phyloP scores from a whole-genome alignment of 1,140 invertebrate species.

The Frieseomelitta varia region DNA sequence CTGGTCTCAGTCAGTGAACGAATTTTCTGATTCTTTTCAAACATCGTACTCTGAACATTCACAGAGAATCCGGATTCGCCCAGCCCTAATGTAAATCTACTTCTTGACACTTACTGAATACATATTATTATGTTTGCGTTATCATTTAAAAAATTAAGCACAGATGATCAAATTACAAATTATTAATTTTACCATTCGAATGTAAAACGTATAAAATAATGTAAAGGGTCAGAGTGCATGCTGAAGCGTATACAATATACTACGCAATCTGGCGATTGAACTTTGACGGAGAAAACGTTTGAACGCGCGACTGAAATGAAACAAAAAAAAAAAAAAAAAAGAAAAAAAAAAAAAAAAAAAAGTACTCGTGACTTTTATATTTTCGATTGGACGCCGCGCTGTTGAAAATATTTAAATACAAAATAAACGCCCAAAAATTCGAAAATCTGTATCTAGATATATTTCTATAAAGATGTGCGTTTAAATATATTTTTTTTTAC shows the following conservation, averaged over 20 bases:
- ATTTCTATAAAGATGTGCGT: not conserved
- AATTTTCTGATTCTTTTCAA: too few species aligned
- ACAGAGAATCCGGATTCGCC: conserved; percentile 21
- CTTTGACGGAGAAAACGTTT: not conserved
- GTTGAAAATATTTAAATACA: not conserved
- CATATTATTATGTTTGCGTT: not conserved
- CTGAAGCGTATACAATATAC: conserved; percentile 19
- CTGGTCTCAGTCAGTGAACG: too few species aligned
- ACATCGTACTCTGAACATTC: not conserved
- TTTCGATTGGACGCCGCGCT: not conserved
- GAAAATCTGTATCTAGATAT: not conserved
- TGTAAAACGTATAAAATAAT: not conserved
- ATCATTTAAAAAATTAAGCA: conserved; percentile 19
- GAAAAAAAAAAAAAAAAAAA: not conserved
- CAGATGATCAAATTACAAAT: not conserved
- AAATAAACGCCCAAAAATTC: not conserved
- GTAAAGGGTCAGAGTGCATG: not conserved
- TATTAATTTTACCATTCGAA: not conserved
- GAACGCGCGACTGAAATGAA: not conserved
- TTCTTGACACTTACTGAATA: not conserved
- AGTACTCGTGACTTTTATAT: not conserved
- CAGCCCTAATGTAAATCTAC: conserved; percentile 33
- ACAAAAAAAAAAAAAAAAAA: too few species aligned
- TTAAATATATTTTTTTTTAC: not conserved
- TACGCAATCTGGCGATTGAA: not conserved